Conservation (phyloP, 2,113 vertebrate genomes). For the Hymenochirus boettgeri region DNA sequence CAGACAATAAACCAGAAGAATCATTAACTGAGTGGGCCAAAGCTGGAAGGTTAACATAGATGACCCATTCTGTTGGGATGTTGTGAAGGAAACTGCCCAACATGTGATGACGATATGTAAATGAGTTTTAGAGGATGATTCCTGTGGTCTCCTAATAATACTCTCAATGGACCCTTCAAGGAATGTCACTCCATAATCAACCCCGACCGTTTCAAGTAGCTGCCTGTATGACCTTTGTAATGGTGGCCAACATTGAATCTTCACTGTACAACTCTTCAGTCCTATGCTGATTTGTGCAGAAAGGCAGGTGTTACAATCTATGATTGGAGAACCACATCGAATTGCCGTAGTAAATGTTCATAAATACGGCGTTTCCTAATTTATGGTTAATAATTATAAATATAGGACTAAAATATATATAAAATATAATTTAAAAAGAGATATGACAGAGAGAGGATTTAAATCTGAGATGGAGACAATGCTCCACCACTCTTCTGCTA, state of each 20-base stretch:
- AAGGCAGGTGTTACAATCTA: constrained; percentile 51
- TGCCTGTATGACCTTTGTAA: constrained; percentile 63
- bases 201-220: constrained; percentile 50
- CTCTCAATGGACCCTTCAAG: constrained; percentile 43
- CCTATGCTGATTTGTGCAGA: constrained; percentile 54
- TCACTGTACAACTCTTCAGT: constrained; percentile 58
- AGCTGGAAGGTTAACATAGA: constrained; percentile 58
- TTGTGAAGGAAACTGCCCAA: constrained; percentile 52
- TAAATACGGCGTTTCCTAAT: constrained; percentile 50
- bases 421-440: too few relatives aligned
- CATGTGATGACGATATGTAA: constrained; percentile 42
- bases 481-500: too few relatives aligned
- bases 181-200: constrained; percentile 52
- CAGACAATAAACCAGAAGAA: constrained; percentile 39
- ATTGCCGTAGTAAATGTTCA: constrained; percentile 54
- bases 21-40: constrained; percentile 58
- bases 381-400: too few relatives aligned
- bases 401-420: too few relatives aligned
- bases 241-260: constrained; percentile 52
- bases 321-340: constrained; percentile 54
- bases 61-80: constrained; percentile 52
- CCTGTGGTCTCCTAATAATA: constrained; percentile 53
- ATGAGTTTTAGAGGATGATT: constrained; percentile 48
- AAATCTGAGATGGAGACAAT: too few relatives aligned
- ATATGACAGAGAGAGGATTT: too few relatives aligned